Evolutionary conservation across 2,888 invertebrate genomes (phyloP).

Genomic region (Tetranychus truncatus): DNA sequence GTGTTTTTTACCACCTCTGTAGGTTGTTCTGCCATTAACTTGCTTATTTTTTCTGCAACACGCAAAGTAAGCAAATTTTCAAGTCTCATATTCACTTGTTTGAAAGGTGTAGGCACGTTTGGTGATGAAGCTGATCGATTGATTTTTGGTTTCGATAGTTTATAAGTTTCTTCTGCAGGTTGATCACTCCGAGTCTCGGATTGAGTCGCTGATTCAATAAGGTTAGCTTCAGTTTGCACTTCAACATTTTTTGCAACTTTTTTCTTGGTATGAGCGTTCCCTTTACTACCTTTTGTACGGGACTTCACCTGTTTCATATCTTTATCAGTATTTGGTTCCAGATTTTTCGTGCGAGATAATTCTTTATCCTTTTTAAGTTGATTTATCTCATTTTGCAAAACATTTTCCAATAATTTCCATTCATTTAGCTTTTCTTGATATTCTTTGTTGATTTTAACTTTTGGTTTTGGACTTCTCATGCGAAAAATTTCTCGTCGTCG

Average conservation of each 20-base stretch:
- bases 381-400: background rate
- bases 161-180: background rate
- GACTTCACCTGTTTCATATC: background rate
- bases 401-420: background rate
- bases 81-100: background rate
- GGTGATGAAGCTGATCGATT: background rate
- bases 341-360: background rate
- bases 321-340: background rate
- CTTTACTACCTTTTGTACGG: background rate
- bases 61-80: background rate
- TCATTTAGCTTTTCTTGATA: background rate
- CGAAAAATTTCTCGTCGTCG: background rate
- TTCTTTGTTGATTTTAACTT: background rate
- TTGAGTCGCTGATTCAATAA: background rate
- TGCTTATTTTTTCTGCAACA: background rate
- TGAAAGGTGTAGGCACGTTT: background rate
- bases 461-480: background rate
- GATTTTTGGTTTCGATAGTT: background rate
- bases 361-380: background rate
- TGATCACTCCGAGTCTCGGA: background rate
- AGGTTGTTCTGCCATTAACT: background rate
- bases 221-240: background rate
- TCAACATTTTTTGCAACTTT: background rate
- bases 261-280: background rate
- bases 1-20: background rate